Evolutionary conservation across 1,140 invertebrate species (phyloP).

Genomic region (Drosophila trapezifrons): DNA sequence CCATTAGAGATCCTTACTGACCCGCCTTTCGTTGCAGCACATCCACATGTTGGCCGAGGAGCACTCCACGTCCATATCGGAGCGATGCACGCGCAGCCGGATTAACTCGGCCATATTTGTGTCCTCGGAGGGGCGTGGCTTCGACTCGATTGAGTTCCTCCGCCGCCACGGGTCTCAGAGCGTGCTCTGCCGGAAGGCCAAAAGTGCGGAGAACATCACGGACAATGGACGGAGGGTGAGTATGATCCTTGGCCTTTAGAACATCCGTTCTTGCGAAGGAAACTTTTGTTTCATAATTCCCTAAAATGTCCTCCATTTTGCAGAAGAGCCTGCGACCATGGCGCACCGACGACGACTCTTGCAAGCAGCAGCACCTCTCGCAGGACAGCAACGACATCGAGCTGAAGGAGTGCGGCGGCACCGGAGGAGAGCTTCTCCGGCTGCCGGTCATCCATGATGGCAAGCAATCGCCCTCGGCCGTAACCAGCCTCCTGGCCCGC

Average conservation of each 20-base stretch:
- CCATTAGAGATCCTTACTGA: slow-evolving; percentile 22
- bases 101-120: slow-evolving; percentile 91
- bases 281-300: too few relatives aligned
- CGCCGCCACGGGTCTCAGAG: slow-evolving; percentile 91
- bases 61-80: slow-evolving; percentile 81
- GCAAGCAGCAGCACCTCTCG: slow-evolving; percentile 59
- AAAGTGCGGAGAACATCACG: slow-evolving; percentile 89
- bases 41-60: slow-evolving; percentile 86
- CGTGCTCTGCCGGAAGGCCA: slow-evolving; percentile 90
- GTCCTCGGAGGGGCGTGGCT: slow-evolving; percentile 89
- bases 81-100: slow-evolving; percentile 87
- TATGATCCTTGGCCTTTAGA: too few relatives aligned
- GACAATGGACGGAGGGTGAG: slow-evolving; percentile 78
- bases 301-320: slow-evolving; percentile 1
- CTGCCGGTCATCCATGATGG: slow-evolving; percentile 66
- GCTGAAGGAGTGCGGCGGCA: slow-evolving; percentile 68
- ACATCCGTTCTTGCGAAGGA: too few relatives aligned
- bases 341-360: slow-evolving; percentile 78
- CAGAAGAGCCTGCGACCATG: slow-evolving; percentile 80
- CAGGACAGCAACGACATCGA: slow-evolving; percentile 70
- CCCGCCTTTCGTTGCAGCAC: slow-evolving; percentile 85
- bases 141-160: slow-evolving; percentile 90
- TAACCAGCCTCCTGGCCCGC: slow-evolving; percentile 63
- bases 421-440: slow-evolving; percentile 58
- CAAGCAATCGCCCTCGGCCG: slow-evolving; percentile 60